Base-by-base conservation (phyloP, 2,113 vertebrate genomes). In the Albula goreensis region DNA sequence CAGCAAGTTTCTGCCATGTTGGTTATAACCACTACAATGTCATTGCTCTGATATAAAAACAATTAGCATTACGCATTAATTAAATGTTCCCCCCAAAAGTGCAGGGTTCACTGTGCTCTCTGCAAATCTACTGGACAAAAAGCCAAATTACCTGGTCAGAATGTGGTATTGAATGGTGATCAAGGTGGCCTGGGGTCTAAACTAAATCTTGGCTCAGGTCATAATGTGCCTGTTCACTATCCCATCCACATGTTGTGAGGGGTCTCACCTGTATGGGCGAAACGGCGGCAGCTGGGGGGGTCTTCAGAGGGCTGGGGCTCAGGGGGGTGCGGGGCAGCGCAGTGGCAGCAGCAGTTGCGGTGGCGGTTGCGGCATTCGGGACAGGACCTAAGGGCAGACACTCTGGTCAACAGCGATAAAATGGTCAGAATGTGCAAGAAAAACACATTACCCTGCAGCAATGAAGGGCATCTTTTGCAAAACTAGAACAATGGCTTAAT, bases 231-330 rank as follows among this genome's bases (percentile, higher is more conserved):
- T 2, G 41, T 80, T 80, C 78, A 49, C 48, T 77, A 8, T 31
- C 25, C 74, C 74, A 17, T 9, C 74, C 9, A n/a, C 53, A 12
- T 9, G 7, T n/a, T 31, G n/a, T 4, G 50, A 9, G 50, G 7
- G 85, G 10, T 22, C 90, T n/a, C 87, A 99, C 98, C 96, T 99
- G 98, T 94, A 99, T 99, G 8, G 98, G 98, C 19, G 98, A 98
- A 0, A 99, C 97, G 13, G 98, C 97, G 25, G 98, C 98, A 15
- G 98, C 97, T 0, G 98, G 98, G 1, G 98, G 97, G 0, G 97
- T 99, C 90, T 99, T 99, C 96, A 99, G 95, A 77, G 97, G 97
- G 86, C 97, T 98, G 48, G 98, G 98, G 88, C 98, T 98, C 81
- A 99, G 94, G 19, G 98, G 98, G 6, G 97, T 99, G n/a, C 98